Conservation (phyloP, 2,113 vertebrate genomes). For the Rhea pennata region DNA sequence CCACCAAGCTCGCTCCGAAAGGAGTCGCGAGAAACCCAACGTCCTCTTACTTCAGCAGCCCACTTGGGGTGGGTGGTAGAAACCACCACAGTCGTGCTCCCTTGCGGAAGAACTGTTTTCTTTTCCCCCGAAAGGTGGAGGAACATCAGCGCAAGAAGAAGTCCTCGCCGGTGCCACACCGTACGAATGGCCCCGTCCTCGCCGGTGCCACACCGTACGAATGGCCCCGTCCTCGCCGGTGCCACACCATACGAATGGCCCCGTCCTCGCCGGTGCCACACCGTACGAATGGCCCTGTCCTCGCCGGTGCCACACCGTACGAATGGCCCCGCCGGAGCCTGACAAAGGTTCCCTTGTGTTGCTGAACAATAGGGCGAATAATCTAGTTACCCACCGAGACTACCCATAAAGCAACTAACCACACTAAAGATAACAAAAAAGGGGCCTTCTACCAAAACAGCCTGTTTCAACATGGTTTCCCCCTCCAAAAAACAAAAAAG, state of each 20-base stretch:
- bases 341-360: slow-evolving; percentile 72
- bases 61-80: not conserved
- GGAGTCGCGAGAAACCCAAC: rapidly evolving
- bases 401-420: slow-evolving; percentile 67
- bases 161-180: not conserved
- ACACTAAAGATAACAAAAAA: slow-evolving; percentile 67
- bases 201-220: no score
- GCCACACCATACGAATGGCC: no score
- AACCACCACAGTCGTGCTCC: not conserved
- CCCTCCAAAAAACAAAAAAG: no score
- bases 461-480: slow-evolving; percentile 45
- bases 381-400: slow-evolving; percentile 69
- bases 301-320: not conserved
- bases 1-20: not conserved
- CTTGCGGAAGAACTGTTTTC: slow-evolving; percentile 30
- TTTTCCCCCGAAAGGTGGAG: slow-evolving; percentile 50
- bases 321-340: slow-evolving; percentile 60
- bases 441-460: slow-evolving; percentile 52
- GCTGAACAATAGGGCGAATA: slow-evolving; percentile 71
- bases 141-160: slow-evolving; percentile 59
- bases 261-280: not conserved
- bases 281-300: slow-evolving; percentile 58
- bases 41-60: not conserved
- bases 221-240: no score
- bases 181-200: no score